Percentiles rank a stretch among this genome's conserved stretches.
phyloP scores from a whole-genome alignment of 2,888 invertebrate genomes.

The Oligia latruncula region DNA sequence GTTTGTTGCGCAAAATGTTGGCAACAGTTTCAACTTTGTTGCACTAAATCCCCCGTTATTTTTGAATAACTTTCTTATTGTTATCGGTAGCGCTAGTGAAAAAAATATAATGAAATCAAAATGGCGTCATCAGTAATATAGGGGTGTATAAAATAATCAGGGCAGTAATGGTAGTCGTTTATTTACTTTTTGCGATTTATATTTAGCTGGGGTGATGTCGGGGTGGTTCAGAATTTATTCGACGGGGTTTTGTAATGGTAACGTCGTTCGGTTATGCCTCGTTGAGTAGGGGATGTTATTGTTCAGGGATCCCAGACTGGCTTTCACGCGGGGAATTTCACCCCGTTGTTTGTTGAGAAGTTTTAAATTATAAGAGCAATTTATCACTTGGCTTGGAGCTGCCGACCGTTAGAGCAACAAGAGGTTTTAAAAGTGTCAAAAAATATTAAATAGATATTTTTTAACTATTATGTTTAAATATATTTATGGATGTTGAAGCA shows the following conservation, averaged over 20 bases:
- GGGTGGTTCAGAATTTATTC: slow-evolving; percentile 80
- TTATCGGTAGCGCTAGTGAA: slow-evolving; percentile 57
- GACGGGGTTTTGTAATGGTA: slow-evolving; percentile 82
- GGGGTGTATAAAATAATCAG: slow-evolving; percentile 87
- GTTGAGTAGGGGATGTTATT: slow-evolving; percentile 81
- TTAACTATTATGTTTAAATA: neutral
- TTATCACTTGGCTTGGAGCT: slow-evolving; percentile 59
- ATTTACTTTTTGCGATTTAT: slow-evolving; percentile 89
- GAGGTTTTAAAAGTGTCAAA: slow-evolving; percentile 38
- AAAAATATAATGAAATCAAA: slow-evolving; percentile 78
- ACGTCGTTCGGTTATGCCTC: slow-evolving; percentile 86
- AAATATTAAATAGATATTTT: slow-evolving; percentile 23
- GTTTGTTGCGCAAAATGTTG: slow-evolving; percentile 57
- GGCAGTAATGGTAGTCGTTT: slow-evolving; percentile 87
- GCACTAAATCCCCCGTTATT: slow-evolving; percentile 62
- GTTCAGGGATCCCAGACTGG: slow-evolving; percentile 69
- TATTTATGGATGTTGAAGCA: neutral
- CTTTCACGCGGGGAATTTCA: slow-evolving; percentile 67
- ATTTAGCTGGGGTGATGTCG: slow-evolving; percentile 73
- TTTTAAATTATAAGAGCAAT: slow-evolving; percentile 68
- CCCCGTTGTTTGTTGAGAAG: slow-evolving; percentile 67
- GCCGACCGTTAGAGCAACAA: slow-evolving; percentile 42
- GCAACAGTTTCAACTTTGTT: slow-evolving; percentile 50
- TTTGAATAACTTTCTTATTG: slow-evolving; percentile 70
- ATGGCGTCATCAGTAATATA: slow-evolving; percentile 81